Percentiles rank a stretch among this genome's conserved stretches.
phyloP scores from a whole-genome alignment of 2,888 invertebrate genomes.

The Megastigmus dorsalis region DNA sequence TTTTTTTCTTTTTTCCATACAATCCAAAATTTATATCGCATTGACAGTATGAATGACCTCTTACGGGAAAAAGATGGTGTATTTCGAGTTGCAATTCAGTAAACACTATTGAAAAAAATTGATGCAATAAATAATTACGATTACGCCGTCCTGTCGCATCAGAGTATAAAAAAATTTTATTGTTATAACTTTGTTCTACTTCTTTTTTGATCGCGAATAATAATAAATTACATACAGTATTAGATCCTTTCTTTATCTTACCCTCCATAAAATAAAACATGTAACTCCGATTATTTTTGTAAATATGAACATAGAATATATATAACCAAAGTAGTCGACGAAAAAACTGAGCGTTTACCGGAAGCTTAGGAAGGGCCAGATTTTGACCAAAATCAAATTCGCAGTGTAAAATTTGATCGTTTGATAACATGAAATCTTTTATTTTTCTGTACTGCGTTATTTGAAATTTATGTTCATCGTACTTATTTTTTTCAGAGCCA shows the following conservation, averaged over 20 bases:
- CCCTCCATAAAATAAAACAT: slow-evolving; percentile 39
- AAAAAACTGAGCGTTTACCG: slow-evolving; percentile 50
- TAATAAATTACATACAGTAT: slow-evolving; percentile 32
- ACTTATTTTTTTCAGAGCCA: neutral
- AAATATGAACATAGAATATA: slow-evolving; percentile 49
- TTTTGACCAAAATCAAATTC: slow-evolving; percentile 50
- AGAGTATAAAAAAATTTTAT: slow-evolving; percentile 37
- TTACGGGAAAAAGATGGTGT: slow-evolving; percentile 51
- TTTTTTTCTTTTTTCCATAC: slow-evolving; percentile 44
- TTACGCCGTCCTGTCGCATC: slow-evolving; percentile 47
- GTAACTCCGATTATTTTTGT: slow-evolving; percentile 26
- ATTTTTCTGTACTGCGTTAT: slow-evolving; percentile 17
- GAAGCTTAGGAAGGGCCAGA: slow-evolving; percentile 39
- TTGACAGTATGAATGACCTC: slow-evolving; percentile 53
- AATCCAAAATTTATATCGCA: slow-evolving; percentile 53
- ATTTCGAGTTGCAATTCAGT: slow-evolving; percentile 40
- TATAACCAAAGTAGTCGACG: slow-evolving; percentile 45
- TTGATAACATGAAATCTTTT: slow-evolving; percentile 18
- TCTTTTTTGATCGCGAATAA: no score
- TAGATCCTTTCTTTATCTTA: slow-evolving; percentile 21
- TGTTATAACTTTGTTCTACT: neutral
- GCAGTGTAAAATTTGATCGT: slow-evolving; percentile 4
- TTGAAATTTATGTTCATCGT: slow-evolving; percentile 19
- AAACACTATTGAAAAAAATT: slow-evolving; percentile 41
- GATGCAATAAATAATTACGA: slow-evolving; percentile 26